Evolutionary conservation across 1,140 invertebrate species (phyloP), one percentile per base, ranked within the genome.

Genomic region (Babylonia areolata): DNA sequence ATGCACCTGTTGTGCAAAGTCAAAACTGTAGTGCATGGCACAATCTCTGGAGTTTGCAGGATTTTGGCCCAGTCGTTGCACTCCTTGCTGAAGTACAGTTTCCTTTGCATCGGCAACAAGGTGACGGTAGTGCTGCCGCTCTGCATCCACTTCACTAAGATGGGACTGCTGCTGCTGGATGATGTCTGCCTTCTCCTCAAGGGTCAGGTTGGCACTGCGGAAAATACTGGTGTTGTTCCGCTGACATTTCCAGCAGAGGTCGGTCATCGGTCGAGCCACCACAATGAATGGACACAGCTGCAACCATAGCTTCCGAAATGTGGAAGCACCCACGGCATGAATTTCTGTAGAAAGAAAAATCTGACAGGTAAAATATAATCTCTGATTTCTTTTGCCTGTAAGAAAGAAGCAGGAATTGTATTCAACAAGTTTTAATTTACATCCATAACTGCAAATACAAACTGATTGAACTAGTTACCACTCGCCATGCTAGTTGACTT

Each of bases 1-100:
- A 69, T 91, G 89, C 20, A 92, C 87, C 40, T 91, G 89, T 51
- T 91, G 90, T 20, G 90, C 86, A 85, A 86, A 90, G 73, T 90
- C 90, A 81, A 89, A 90, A n/a, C 31, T 46, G 40, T 77, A 75
- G 35, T 82, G 85, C 64, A 82, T 69, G 20, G 37, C 33, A 1
- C 35, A 28, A 23, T 82, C 80, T 3, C 11, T 1, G 46, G 35
- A 42, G 85, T 64, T 77, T 3, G 79, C 12, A 1, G 39, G 58
- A 23, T 58, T 39, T 9, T 2, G 23, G 35, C 39, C 15, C 64
- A 81, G 54, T 9, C 33, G 31, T 17, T 54, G 37, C 28, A 81
- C 6, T 9, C 54, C 42, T 9, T 0, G 46, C 15, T 42, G 39
- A 17, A n/a, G 15, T 15, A 42, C 77, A 5, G n/a, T 6, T n/a